These are phyloP conservation scores for Aphelinus atriplicis DNA, from an alignment of 1,140 invertebrate genomes.

Conservation along the genomic window DNA sequence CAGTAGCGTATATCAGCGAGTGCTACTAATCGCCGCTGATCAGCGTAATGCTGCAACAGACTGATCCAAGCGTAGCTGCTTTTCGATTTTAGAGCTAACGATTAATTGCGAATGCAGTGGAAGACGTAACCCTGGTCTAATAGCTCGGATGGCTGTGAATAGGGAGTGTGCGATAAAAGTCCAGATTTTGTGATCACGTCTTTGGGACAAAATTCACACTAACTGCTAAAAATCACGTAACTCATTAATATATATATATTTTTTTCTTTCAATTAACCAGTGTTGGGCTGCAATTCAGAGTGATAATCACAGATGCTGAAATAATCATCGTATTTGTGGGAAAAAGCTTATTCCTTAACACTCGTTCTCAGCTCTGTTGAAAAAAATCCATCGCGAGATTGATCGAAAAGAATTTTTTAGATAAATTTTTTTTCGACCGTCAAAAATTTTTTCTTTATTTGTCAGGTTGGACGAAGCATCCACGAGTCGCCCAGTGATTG, in stretches of 20 bases:
- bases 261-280: constrained; percentile 16
- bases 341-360: constrained; percentile 23
- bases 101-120: constrained; percentile 22
- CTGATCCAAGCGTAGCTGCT: constrained; percentile 31
- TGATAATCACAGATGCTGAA: not conserved
- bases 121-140: constrained; percentile 23
- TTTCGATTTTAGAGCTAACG: constrained; percentile 29
- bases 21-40: constrained; percentile 19
- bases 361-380: constrained; percentile 11
- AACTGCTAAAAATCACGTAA: constrained; percentile 19
- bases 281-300: constrained; percentile 14
- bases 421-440: constrained; percentile 32
- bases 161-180: constrained; percentile 21
- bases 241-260: constrained; percentile 6
- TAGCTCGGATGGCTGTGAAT: constrained; percentile 36
- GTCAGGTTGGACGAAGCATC: constrained; percentile 62
- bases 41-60: constrained; percentile 33
- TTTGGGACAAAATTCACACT: constrained; percentile 17
- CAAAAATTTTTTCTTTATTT: constrained; percentile 52
- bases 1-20: constrained; percentile 29
- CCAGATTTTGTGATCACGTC: constrained; percentile 6
- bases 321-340: constrained; percentile 6
- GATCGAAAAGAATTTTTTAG: constrained; percentile 3
- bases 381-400: not conserved
- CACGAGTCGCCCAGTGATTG: constrained; percentile 59